Base-by-base conservation (phyloP, 1,140 invertebrate species). In the Oncopodura yosiiana region DNA sequence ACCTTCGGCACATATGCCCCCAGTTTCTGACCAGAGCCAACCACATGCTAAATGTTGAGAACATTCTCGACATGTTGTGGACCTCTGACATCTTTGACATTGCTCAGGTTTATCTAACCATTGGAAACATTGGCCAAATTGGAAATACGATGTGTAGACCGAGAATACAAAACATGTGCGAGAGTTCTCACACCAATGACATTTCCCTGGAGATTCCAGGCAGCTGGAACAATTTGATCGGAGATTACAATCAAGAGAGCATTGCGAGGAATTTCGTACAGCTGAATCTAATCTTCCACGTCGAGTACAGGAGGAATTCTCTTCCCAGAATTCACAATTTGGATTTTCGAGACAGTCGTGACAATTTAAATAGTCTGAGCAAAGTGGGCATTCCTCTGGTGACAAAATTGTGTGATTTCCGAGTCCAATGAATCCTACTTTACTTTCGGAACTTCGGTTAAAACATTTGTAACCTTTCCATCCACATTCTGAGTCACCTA, bases 141-240 rank as follows among this genome's bases (percentile, higher is more conserved):
- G 85, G 72, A 90, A 93, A 63, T 91, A 86, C 52, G 88, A 90
- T 1, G 90, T 93, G 69, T 95, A 95, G 3, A 93, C 86, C 1
- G 87, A 86, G 72, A 95, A 95, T 36, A 87, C 86, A 68, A 95
- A 92, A 68, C 93, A 96, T 66, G 90, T 85, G 60, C 81, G 74
- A 0, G 85, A 90, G 32, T 88, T 83, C 65, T 93, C 86, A 68
- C 92, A 95, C 93, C 92, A 96, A 0, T 93, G 90, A 70, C 93
- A 96, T 46, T 88, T 77, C 5, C 87, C 88, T 36, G 81, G 78
- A 60, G 86, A 82, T 51, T 85, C 83, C 12, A 95, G 70, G 67
- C 93, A 96, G 21, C 82, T 77, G 4, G 81, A 78, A 68, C 91
- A 95, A 62, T 82, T 82, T 2, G 68, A 73, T 12, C 90, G 78